Evolutionary conservation across 1,140 invertebrate genomes (phyloP).

Genomic region (Drosophila orena): DNA sequence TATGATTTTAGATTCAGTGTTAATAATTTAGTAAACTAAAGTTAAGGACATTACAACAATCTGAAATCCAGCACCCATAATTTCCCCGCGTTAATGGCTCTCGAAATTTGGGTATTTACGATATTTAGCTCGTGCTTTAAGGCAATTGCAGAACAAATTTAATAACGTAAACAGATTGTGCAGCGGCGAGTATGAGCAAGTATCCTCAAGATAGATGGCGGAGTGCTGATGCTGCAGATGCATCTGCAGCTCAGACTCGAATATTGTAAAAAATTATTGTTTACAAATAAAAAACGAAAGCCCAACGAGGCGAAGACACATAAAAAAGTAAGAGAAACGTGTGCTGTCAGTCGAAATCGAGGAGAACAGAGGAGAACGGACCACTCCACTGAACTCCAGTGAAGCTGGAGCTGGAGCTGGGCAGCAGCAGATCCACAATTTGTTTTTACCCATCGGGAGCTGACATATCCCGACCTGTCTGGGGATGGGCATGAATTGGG

Average conservation of each 20-base stretch:
- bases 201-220: conserved; percentile 27
- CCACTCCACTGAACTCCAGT: conserved; percentile 5
- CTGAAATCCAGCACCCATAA: conserved; percentile 6
- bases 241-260: conserved; percentile 42
- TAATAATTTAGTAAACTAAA: too few relatives aligned
- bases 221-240: conserved; percentile 40
- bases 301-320: conserved; percentile 46
- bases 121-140: conserved; percentile 59
- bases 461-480: conserved; percentile 10
- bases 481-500: conserved; percentile 20
- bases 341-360: conserved; percentile 47
- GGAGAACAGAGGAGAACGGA: neutral
- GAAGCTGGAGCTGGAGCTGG: conserved; percentile 12
- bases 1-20: neutral
- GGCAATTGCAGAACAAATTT: conserved; percentile 55
- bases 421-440: conserved; percentile 53
- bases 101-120: conserved; percentile 43
- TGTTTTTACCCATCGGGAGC: conserved; percentile 58
- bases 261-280: conserved; percentile 72
- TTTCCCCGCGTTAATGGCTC: conserved; percentile 10
- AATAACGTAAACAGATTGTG: conserved; percentile 64
- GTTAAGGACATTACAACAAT: neutral
- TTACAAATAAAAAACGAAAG: conserved; percentile 69
- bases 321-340: conserved; percentile 58
- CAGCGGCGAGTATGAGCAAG: conserved; percentile 22